Evolutionary conservation across 2,797 vertebrate genomes (phyloP).

Genomic region (Lutra lutra): DNA sequence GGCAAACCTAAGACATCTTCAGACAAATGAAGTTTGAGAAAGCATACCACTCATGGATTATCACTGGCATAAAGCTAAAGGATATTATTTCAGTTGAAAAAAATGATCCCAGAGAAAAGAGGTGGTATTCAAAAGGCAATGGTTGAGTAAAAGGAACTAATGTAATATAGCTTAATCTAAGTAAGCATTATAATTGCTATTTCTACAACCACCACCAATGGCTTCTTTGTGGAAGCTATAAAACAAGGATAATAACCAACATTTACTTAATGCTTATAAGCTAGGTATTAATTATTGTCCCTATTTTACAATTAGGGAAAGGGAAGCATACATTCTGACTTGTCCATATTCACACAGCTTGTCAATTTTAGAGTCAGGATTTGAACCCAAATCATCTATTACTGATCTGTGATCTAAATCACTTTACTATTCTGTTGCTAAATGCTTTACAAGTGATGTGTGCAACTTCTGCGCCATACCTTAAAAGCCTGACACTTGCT

Average conservation of each 20-base stretch:
- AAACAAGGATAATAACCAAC: background rate
- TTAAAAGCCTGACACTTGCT: background rate
- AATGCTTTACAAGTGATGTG: background rate
- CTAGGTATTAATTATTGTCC: background rate
- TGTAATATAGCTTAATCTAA: background rate
- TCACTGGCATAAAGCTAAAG: background rate
- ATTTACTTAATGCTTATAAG: background rate
- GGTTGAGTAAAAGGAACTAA: background rate
- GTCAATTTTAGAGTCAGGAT: background rate
- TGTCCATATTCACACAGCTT: background rate
- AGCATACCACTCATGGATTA: background rate
- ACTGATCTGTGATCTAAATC: background rate
- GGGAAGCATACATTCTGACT: background rate
- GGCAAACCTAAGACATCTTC: background rate
- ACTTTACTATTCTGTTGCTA: background rate
- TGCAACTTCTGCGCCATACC: background rate
- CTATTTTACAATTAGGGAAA: background rate
- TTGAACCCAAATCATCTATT: background rate
- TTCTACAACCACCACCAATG: background rate
- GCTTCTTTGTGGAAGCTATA: background rate
- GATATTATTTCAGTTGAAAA: background rate
- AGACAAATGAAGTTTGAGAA: background rate
- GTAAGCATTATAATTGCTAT: background rate
- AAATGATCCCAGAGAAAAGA: background rate
- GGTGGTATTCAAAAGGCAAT: background rate